Percentiles rank a stretch among this genome's conserved stretches.
These are phyloP conservation scores for Spheniscus mendiculus DNA, from an alignment of 2,113 vertebrate species.

Conservation along the genomic window DNA sequence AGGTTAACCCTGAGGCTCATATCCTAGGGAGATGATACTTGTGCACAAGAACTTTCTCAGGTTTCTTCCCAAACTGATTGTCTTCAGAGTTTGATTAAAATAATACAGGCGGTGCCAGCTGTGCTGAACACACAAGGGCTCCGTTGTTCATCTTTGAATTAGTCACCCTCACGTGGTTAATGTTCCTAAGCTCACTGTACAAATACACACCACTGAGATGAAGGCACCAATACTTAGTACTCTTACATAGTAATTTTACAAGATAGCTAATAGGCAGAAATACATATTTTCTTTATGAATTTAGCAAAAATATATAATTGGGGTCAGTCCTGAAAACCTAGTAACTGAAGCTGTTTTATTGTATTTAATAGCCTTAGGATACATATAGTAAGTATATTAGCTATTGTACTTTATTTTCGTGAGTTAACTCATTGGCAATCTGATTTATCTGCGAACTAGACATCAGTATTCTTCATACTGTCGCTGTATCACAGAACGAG, in stretches of 20 bases:
- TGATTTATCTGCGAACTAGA: not conserved
- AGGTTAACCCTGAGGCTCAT: not conserved
- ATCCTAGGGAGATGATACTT: not conserved
- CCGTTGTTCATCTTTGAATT: constrained; percentile 4
- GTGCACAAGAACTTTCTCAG: not conserved
- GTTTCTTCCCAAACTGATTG: not conserved
- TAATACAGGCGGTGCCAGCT: not conserved
- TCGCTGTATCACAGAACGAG: not conserved
- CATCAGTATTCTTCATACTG: not conserved
- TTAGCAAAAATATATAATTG: not conserved
- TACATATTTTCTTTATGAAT: not conserved
- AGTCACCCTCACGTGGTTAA: constrained; percentile 31
- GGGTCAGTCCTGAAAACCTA: not conserved
- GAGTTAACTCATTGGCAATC: not conserved
- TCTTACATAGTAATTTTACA: not conserved
- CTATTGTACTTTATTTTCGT: not conserved
- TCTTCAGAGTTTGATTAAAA: not conserved
- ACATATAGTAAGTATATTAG: not conserved
- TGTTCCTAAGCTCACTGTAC: not conserved
- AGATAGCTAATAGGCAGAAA: not conserved
- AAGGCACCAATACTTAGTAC: not conserved
- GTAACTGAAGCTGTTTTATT: not conserved
- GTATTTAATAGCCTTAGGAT: not conserved
- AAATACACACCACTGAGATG: not conserved
- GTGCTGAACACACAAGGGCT: not conserved